Evolutionary conservation across 1,140 invertebrate species (phyloP), one percentile per base, ranked within the genome.

Genomic region (Macrostomum lignano): DNA sequence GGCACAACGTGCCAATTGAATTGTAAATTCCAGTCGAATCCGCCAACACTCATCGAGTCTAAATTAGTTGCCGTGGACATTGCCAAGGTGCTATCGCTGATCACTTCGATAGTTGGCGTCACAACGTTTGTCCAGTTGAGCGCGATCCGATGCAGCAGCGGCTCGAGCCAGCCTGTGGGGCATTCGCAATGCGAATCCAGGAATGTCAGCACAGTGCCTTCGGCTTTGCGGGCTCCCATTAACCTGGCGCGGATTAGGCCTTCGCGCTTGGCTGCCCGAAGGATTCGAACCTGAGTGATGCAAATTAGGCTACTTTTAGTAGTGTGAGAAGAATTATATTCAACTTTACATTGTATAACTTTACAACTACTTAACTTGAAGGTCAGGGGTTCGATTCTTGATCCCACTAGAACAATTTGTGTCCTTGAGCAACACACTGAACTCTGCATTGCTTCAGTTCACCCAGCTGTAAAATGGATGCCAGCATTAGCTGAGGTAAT

Each of bases 151-250:
- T 82, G 74, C 40, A 94, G 58, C n/a, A 93, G 58, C 0, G 84
- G 84, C 47, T 91, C 81, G 39, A 93, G 55, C 84, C 84, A 93
- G 17, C 79, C 77, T 88, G 77, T 35, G 46, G 49, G 13, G 48
- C 82, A 91, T 59, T 96, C 86, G 61, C 82, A 88, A 58, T 94
- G 86, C n/a, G 79, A 88, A 58, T 94, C 86, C 25, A 96, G 65
- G 58, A 86, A 94, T 10, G 84, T 91, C 9, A 94, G 63, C 0
- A 93, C 78, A 1, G 73, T 68, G 1, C 74, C 84, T 21, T 67
- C 74, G 23, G 82, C 78, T 36, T 70, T 67, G 20, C 66, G 60
- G 11, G 81, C 82, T 2, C 86, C 74, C 34, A 84, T 53, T 7
- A 94, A 60, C 34, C 84, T 61, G 0, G 86, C 84, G 40, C 82